These are phyloP conservation scores for Schizopygopsis pylzovi DNA, from an alignment of 2,797 vertebrate species.

Conservation along the genomic window DNA sequence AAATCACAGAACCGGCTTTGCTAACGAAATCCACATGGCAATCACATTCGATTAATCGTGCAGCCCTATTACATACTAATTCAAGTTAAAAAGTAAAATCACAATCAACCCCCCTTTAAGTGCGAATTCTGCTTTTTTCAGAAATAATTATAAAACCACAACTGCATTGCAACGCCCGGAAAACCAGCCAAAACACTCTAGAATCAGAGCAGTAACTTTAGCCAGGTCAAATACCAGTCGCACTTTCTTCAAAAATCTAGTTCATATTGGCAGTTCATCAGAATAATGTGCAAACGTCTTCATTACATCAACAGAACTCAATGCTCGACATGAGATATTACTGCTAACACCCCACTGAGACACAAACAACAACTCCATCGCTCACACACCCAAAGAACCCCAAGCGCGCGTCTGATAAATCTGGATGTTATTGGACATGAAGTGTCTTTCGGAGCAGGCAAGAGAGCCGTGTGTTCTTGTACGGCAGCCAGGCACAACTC, in stretches of 20 bases:
- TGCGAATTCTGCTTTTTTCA: background rate
- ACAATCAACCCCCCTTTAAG: too few species aligned
- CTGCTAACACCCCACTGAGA: constrained; percentile 12
- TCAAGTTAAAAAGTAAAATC: too few species aligned
- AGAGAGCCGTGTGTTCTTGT: background rate
- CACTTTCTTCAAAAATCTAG: background rate
- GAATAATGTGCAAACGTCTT: constrained; percentile 24
- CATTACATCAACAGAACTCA: constrained; percentile 25
- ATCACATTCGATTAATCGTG: too few species aligned
- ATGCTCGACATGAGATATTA: background rate
- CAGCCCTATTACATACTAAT: too few species aligned
- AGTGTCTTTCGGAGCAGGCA: background rate
- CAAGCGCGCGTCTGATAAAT: constrained; percentile 11
- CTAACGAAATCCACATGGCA: too few species aligned
- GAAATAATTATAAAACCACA: background rate
- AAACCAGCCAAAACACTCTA: background rate
- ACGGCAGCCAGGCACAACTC: background rate
- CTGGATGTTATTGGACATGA: background rate
- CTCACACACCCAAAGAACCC: constrained; percentile 15
- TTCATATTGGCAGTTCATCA: background rate
- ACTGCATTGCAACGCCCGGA: background rate
- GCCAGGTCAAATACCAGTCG: background rate
- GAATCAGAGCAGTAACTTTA: background rate
- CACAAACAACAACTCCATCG: background rate
- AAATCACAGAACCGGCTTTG: too few species aligned